Percentiles rank a stretch among this genome's conserved stretches.
These are phyloP conservation scores for Semicossyphus pulcher DNA, from an alignment of 2,113 vertebrate genomes.

Conservation along the genomic window DNA sequence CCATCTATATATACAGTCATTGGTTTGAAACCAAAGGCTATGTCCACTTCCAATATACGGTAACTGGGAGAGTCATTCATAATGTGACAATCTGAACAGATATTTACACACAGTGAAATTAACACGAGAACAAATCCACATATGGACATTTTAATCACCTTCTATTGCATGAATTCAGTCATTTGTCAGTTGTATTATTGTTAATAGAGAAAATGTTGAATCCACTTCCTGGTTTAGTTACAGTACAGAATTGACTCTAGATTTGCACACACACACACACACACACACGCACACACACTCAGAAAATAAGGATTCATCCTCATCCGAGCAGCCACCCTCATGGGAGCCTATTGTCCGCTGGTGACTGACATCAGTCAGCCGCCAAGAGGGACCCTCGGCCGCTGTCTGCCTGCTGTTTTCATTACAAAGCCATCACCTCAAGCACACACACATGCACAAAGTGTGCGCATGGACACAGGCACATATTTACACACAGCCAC, in stretches of 20 bases:
- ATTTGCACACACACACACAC: constrained; percentile 6
- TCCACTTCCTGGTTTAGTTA: constrained; percentile 4
- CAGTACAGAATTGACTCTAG: constrained; percentile 1
- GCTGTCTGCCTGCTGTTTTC: constrained; percentile 67
- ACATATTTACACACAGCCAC: constrained; percentile 17
- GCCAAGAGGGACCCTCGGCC: constrained; percentile 49
- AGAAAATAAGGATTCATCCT: constrained; percentile 39
- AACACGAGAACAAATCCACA: background rate
- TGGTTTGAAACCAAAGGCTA: too few species aligned
- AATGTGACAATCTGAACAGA: background rate
- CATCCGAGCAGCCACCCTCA: constrained; percentile 22
- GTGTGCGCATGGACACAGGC: background rate
- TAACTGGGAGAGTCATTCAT: background rate
- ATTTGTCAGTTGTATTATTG: background rate
- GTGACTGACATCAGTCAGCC: constrained; percentile 75
- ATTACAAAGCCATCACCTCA: constrained; percentile 74
- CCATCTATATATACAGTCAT: too few species aligned
- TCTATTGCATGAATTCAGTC: background rate
- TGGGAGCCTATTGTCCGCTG: constrained; percentile 42
- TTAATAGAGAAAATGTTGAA: background rate
- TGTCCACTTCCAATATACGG: too few species aligned
- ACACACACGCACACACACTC: constrained; percentile 10
- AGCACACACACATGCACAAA: constrained; percentile 31
- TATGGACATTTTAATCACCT: background rate
- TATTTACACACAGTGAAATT: background rate